phyloP scores from a whole-genome alignment of 2,113 vertebrate species.

The Scomber scombrus region DNA sequence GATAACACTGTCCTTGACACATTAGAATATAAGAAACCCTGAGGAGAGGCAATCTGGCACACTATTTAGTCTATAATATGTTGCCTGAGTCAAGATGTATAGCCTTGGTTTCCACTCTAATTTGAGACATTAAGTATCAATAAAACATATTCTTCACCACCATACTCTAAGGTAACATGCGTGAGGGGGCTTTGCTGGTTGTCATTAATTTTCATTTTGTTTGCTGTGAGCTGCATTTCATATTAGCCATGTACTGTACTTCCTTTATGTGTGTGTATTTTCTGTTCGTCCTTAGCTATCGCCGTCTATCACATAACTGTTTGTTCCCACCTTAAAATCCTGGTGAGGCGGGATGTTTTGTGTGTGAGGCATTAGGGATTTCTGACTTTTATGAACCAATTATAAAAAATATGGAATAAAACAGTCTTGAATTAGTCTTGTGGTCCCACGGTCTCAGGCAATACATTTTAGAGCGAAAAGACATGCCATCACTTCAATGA shows the following conservation, averaged over 20 bases:
- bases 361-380: not conserved
- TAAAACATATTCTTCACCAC: not conserved
- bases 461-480: conserved; percentile 1
- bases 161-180: not conserved
- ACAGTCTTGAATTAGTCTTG: not conserved
- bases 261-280: not conserved
- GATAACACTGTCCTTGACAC: not conserved
- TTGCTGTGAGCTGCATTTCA: not conserved
- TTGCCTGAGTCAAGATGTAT: not conserved
- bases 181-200: not conserved
- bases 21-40: not conserved
- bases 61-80: not conserved
- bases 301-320: not conserved
- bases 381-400: conserved; percentile 32
- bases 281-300: not conserved
- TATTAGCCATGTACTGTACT: not conserved
- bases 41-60: not conserved
- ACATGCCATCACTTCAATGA: not conserved
- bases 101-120: not conserved
- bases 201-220: conserved; percentile 7
- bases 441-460: conserved; percentile 7
- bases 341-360: not conserved
- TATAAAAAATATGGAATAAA: conserved; percentile 13
- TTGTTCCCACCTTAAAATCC: not conserved
- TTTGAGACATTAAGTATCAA: not conserved